These are phyloP conservation scores for Lithophane semibrunnea DNA, from an alignment of 2,888 invertebrate genomes.

Conservation along the genomic window DNA sequence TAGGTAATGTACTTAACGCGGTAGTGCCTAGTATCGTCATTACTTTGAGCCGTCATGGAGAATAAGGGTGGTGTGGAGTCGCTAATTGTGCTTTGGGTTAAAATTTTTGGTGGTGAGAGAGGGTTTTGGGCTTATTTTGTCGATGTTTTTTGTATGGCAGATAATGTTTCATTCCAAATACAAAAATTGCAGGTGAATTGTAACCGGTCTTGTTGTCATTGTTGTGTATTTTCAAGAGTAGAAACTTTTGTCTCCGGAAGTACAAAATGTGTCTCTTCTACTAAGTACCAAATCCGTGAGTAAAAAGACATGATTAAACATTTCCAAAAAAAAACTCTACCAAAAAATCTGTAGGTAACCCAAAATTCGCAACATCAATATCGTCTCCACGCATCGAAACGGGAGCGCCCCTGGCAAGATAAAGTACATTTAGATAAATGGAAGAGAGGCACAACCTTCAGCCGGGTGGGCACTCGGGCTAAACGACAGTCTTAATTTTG, in stretches of 20 bases:
- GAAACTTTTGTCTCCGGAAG: not conserved
- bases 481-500: slow-evolving; percentile 91
- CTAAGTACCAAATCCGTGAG: not conserved
- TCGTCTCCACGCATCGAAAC: slow-evolving; percentile 76
- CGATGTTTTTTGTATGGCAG: not conserved
- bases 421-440: slow-evolving; percentile 90
- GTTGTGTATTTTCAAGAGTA: not conserved
- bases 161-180: not conserved
- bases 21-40: slow-evolving; percentile 86
- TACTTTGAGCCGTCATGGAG: slow-evolving; percentile 82
- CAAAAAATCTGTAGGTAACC: not conserved
- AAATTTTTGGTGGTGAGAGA: not conserved
- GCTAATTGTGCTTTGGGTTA: slow-evolving; percentile 41
- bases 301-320: not conserved
- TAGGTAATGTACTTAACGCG: slow-evolving; percentile 89
- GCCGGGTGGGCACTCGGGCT: slow-evolving; percentile 85
- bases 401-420: slow-evolving; percentile 82
- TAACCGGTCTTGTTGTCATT: not conserved
- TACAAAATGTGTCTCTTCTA: not conserved
- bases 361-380: slow-evolving; percentile 57
- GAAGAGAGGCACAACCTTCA: slow-evolving; percentile 84
- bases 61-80: slow-evolving; percentile 74
- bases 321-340: not conserved
- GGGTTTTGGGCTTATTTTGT: not conserved
- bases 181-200: not conserved